Evolutionary conservation across 2,888 invertebrate genomes (phyloP).

Genomic region (Tetropium fuscum): DNA sequence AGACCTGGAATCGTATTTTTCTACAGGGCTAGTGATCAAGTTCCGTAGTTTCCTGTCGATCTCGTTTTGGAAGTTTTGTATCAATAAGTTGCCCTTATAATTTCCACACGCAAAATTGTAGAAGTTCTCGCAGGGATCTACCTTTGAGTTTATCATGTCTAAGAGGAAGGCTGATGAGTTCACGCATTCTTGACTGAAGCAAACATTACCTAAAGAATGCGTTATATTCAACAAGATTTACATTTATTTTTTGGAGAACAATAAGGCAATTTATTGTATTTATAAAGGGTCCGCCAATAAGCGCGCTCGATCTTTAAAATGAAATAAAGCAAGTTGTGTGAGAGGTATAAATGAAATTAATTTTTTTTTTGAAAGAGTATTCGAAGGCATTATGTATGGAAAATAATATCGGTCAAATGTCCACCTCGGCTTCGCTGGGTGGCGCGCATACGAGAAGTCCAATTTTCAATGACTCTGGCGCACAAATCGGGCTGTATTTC

Average conservation of each 20-base stretch:
- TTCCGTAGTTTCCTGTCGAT: conserved; percentile 38
- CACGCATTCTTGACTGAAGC: conserved; percentile 76
- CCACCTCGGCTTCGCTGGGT: too few species aligned
- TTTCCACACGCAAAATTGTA: conserved; percentile 78
- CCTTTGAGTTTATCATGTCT: conserved; percentile 73
- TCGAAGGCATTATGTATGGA: too few species aligned
- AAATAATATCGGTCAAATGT: too few species aligned
- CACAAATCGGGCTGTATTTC: too few species aligned
- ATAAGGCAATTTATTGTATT: not conserved
- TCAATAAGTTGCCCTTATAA: conserved; percentile 30
- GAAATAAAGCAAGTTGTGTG: too few species aligned
- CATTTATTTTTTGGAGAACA: not conserved
- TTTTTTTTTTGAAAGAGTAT: too few species aligned
- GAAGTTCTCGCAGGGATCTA: conserved; percentile 83
- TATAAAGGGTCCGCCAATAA: too few species aligned
- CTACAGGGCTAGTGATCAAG: conserved; percentile 36
- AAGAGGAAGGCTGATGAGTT: conserved; percentile 79
- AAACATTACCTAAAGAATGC: conserved; percentile 35
- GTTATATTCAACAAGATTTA: not conserved
- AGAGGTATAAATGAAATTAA: too few species aligned
- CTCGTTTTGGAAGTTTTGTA: conserved; percentile 29
- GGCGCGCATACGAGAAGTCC: too few species aligned
- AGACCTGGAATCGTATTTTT: conserved; percentile 25
- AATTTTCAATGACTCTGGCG: too few species aligned
- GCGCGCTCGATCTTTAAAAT: too few species aligned